Percentiles rank a stretch among this genome's conserved stretches.
These are phyloP conservation scores for Arnoldichthys spilopterus DNA, from an alignment of 2,797 vertebrate species.

Conservation along the genomic window DNA sequence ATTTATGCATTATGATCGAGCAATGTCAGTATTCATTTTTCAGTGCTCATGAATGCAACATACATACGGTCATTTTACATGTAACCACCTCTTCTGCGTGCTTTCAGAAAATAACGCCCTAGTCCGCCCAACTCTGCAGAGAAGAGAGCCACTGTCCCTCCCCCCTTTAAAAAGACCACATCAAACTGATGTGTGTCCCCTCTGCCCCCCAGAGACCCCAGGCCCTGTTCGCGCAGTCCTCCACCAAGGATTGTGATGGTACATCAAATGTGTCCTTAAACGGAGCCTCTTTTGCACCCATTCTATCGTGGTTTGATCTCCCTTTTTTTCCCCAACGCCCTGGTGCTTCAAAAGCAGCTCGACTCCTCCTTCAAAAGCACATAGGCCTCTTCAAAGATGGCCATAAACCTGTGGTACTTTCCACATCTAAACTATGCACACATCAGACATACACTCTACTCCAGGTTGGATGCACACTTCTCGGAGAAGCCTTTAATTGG, in stretches of 20 bases:
- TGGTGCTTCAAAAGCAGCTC: slow-evolving; percentile 58
- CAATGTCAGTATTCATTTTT: too few relatives aligned
- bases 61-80: background rate
- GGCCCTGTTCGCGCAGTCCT: slow-evolving; percentile 32
- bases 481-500: too few relatives aligned
- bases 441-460: background rate
- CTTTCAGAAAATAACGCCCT: background rate
- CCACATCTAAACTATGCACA: slow-evolving; percentile 28
- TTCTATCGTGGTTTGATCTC: slow-evolving; percentile 59
- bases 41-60: too few relatives aligned
- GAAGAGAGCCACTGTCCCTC: background rate
- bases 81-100: background rate
- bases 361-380: slow-evolving; percentile 59
- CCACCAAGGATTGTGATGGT: slow-evolving; percentile 52
- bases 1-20: too few relatives aligned
- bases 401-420: slow-evolving; percentile 38
- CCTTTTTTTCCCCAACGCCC: slow-evolving; percentile 43
- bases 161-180: slow-evolving; percentile 13
- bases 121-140: background rate
- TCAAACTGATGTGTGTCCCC: slow-evolving; percentile 28
- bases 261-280: slow-evolving; percentile 59
- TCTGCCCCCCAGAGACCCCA: slow-evolving; percentile 17
- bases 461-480: background rate
- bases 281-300: slow-evolving; percentile 44
- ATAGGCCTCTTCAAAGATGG: slow-evolving; percentile 58